Evolutionary conservation across 2,113 vertebrate species (phyloP), one percentile per base, ranked within the genome.

Genomic region (Neopipo cinnamomea): DNA sequence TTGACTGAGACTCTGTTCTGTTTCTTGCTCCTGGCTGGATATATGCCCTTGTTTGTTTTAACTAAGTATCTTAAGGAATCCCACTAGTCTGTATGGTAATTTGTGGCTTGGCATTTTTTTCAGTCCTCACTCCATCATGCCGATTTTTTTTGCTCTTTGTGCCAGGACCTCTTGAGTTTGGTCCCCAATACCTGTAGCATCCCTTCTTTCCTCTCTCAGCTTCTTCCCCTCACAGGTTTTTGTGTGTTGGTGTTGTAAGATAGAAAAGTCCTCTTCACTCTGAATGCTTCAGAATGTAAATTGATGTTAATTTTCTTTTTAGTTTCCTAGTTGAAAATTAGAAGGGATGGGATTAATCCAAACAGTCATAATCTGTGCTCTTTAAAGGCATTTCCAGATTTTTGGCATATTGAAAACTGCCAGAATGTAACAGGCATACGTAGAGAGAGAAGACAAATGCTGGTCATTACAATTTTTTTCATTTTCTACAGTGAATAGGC

Each of bases 61-160:
- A 93, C 79, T 88, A 76, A 94, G 77, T 70, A 76, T 86, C 84
- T 82, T 71, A 73, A 94, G 41, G 77, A 88, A 85, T 59, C 85
- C 88, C 47, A 73, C 49, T 93, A 42, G 68, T 84, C 70, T 74
- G 56, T 93, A 61, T 1, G 33, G 58, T 93, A 84, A 89, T 95
- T 95, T 94, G 95, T 93, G 95, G 94, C 72, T 97, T 96, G 95
- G 90, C 86, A 16, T 76, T 95, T 94, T 84, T 72, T 35, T 52
- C 39, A 44, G 44, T 65, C 41, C 25, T 89, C 74, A 72, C 25
- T 58, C 50, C 25, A 2, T 14, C 1, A 1, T 21, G 30, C 30
- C 9, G 1, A 14, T 8, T 35, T 59, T 49, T 77, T 59, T 56
- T 23, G 3, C 12, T 81, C n/a, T 89, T 8, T 47, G 21, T 62